phyloP scores from a whole-genome alignment of 2,888 invertebrate genomes.

The Eurytoma adleriae region DNA sequence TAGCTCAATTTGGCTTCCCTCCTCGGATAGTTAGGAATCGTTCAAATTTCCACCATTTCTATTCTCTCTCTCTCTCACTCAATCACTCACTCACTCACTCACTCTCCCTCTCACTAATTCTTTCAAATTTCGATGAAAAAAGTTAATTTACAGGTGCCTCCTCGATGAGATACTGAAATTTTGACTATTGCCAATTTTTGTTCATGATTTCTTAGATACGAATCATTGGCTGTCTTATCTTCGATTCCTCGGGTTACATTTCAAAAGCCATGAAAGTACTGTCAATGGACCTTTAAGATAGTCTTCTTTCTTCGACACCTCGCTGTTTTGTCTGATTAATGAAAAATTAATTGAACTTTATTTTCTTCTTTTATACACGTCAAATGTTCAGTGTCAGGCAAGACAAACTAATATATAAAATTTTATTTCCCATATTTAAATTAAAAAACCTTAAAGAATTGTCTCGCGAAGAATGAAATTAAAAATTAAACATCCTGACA shows the following conservation, averaged over 20 bases:
- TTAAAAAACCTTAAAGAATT: neutral
- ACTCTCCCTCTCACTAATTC: neutral
- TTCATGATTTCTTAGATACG: no score
- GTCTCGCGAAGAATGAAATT: neutral
- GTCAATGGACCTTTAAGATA: slow-evolving; percentile 1
- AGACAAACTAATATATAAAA: no score
- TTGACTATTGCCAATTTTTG: neutral
- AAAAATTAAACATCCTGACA: neutral
- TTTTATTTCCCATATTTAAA: no score
- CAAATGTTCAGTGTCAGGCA: no score
- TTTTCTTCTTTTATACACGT: no score
- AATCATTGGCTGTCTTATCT: slow-evolving; percentile 5
- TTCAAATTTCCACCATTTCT: no score
- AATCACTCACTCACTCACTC: no score
- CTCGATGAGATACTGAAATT: neutral
- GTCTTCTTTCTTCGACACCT: slow-evolving; percentile 22
- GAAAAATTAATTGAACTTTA: neutral
- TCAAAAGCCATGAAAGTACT: neutral
- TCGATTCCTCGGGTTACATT: slow-evolving; percentile 21
- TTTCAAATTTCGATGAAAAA: neutral
- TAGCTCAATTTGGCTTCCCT: no score
- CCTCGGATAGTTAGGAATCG: no score
- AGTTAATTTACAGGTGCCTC: no score
- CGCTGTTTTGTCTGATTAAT: slow-evolving; percentile 2
- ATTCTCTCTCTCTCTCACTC: no score